Base-by-base conservation (phyloP, 2,797 vertebrate species). In the Sebastes itinus region DNA sequence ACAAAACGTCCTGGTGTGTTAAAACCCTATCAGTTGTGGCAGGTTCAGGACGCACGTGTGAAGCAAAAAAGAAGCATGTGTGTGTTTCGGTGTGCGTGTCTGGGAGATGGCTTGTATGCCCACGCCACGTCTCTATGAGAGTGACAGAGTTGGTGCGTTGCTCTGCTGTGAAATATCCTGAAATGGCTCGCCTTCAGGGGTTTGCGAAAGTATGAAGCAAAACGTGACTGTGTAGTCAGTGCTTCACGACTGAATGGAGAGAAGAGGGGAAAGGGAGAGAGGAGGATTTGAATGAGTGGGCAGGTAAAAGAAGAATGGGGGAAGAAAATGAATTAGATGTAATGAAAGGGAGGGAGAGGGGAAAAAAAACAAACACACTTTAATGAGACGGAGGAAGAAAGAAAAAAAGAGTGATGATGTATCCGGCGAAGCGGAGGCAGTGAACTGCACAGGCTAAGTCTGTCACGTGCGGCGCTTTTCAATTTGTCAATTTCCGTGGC, bases 401-500 rank as follows among this genome's bases (percentile, higher is more conserved):
- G 10, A 42, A 65, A 20, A 46, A 68, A 60, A 18, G 23, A 35
- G 25, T 12, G 70, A 67, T 56, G 63, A 67, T 56, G 63, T 18
- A 65, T 22, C 23, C 7, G 49, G 63, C 76, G 58, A 65, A 71
- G 80, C 9, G 9, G 62, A 58, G 67, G 73, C 78, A 58, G 70
- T 12, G 66, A 74, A 28, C 69, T 75, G 49, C 74, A 54, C 72
- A 86, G 55, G 89, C 82, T 22, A 38, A 85, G 80, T 78, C 78
- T 49, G 82, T 86, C 92, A 93, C 90, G 90, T 93, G 93, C 62
- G 6, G 77, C 4, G 52, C 80, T 84, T 91, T 88, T 87, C 75
- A 86, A 88, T 88, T 89, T 88, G 96, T 96, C 73, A 98, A 97
- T 94, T 97, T 97, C 8, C 97, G 96, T 75, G 97, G 97, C 4